phyloP scores from a whole-genome alignment of 2,113 vertebrate genomes.

The Psophia crepitans region DNA sequence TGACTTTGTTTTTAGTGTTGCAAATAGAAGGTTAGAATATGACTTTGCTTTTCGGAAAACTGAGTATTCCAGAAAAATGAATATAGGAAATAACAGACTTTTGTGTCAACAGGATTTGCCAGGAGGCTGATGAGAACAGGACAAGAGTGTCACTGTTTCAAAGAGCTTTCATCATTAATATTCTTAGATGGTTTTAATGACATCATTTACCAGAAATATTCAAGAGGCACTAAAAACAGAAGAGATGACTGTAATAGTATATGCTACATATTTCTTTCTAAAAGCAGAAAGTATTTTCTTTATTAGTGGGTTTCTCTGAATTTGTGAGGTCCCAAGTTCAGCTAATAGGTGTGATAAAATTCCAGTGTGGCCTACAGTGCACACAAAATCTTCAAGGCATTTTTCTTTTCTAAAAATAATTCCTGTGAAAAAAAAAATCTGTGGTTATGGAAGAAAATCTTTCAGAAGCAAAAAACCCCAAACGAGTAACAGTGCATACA shows the following conservation, averaged over 20 bases:
- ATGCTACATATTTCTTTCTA: neutral
- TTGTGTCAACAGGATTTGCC: neutral
- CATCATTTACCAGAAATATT: constrained; percentile 30
- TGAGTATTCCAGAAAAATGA: neutral
- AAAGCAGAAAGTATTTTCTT: neutral
- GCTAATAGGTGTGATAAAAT: neutral
- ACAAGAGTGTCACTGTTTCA: constrained; percentile 2
- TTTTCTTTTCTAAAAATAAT: constrained; percentile 12
- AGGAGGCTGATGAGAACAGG: neutral
- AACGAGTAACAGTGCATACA: neutral
- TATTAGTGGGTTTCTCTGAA: neutral
- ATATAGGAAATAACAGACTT: neutral
- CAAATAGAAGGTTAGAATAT: neutral
- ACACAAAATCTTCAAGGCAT: neutral
- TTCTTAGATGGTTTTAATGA: constrained; percentile 21
- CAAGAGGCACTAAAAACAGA: neutral
- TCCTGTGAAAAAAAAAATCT: neutral
- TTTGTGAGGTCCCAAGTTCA: neutral
- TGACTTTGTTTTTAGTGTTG: neutral
- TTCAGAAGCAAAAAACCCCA: neutral
- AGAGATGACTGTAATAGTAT: neutral
- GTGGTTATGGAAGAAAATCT: neutral
- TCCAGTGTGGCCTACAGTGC: neutral
- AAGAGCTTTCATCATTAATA: constrained; percentile 10
- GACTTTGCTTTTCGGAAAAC: neutral